These are phyloP conservation scores for Zosterops borbonicus DNA, from an alignment of 2,113 vertebrate species.

Conservation along the genomic window DNA sequence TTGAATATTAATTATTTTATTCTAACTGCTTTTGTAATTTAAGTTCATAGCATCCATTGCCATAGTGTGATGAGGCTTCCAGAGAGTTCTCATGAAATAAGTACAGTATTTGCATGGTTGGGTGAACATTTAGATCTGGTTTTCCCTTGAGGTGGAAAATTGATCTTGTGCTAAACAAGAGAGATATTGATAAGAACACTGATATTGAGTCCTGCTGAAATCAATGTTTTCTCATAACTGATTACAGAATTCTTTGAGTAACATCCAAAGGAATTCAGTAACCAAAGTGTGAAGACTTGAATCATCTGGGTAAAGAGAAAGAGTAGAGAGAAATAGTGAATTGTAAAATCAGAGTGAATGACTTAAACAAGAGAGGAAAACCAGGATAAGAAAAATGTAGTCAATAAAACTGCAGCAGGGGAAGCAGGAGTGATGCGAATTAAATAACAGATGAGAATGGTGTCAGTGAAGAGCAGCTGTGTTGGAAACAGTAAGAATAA, in stretches of 20 bases:
- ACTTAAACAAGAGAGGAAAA: not conserved
- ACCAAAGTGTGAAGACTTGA: not conserved
- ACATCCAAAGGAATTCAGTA: not conserved
- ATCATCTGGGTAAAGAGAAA: not conserved
- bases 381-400: not conserved
- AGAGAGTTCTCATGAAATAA: not conserved
- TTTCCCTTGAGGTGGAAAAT: not conserved
- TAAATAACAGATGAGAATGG: not conserved
- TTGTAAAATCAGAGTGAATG: not conserved
- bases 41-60: not conserved
- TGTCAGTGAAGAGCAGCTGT: not conserved
- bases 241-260: not conserved
- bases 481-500: not conserved
- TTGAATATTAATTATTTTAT: not conserved
- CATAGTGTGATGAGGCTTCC: not conserved
- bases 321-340: not conserved
- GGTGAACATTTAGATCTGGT: not conserved
- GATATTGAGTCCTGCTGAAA: constrained; percentile 5
- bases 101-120: not conserved
- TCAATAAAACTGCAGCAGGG: not conserved
- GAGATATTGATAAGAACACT: not conserved
- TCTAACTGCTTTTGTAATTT: not conserved
- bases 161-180: constrained; percentile 26
- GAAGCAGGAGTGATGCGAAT: not conserved
- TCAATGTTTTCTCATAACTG: not conserved